These are phyloP conservation scores for Dicaeum eximium DNA, from an alignment of 2,113 vertebrate species.

Conservation along the genomic window DNA sequence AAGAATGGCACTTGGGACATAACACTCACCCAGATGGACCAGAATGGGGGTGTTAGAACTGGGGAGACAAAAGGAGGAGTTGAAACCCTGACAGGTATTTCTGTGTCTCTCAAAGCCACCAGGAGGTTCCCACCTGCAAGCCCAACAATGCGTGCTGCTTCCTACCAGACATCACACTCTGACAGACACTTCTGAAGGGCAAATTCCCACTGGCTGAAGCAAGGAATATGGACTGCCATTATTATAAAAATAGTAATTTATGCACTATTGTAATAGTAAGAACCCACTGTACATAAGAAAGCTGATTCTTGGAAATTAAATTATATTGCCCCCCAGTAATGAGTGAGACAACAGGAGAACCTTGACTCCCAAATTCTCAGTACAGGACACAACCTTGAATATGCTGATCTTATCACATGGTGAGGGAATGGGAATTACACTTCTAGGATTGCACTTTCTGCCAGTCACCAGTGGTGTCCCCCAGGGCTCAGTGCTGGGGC, in stretches of 20 bases:
- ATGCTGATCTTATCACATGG: not conserved
- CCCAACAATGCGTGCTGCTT: accelerated
- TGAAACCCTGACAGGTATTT: not conserved
- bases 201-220: not conserved
- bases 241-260: not conserved
- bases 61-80: not conserved
- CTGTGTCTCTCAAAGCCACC: not conserved
- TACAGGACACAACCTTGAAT: not conserved
- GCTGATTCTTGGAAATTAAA: not conserved
- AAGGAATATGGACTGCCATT: not conserved
- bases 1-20: not conserved
- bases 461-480: not conserved
- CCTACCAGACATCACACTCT: not conserved
- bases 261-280: not conserved
- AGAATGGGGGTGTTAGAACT: accelerated
- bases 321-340: not conserved
- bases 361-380: not conserved
- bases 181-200: not conserved
- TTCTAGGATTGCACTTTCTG: not conserved
- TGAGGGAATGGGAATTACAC: not conserved
- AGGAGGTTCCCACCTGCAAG: not conserved
- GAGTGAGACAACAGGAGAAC: not conserved
- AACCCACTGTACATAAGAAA: not conserved
- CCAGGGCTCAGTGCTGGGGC: not conserved
- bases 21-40: not conserved